Conservation (phyloP, 1,140 invertebrate species). For the Tribolium madens region DNA sequence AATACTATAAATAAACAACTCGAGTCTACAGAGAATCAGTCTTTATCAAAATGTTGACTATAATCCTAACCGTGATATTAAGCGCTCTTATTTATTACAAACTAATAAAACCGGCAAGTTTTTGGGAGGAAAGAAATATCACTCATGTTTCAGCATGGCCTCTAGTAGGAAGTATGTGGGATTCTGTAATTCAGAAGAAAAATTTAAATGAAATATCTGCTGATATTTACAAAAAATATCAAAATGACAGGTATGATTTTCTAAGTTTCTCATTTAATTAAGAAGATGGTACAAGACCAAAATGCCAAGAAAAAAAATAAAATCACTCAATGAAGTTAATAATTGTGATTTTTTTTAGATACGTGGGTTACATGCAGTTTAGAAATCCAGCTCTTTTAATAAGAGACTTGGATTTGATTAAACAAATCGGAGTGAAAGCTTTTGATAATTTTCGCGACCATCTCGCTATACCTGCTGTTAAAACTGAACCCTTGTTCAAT, state of each 20-base stretch:
- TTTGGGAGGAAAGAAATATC: background rate
- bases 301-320: too few species aligned
- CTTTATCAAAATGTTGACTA: background rate
- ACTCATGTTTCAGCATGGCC: constrained; percentile 5
- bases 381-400: constrained; percentile 67
- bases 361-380: constrained; percentile 62
- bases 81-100: constrained; percentile 17
- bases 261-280: background rate
- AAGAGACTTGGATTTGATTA: constrained; percentile 69
- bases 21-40: background rate
- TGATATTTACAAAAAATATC: constrained; percentile 11
- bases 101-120: constrained; percentile 12
- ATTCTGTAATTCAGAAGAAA: background rate
- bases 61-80: background rate
- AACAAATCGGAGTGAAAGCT: constrained; percentile 59
- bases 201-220: background rate
- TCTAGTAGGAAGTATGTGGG: background rate
- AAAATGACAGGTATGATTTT: background rate
- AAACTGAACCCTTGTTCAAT: constrained; percentile 59
- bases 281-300: too few species aligned
- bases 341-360: background rate
- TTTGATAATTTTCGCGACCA: constrained; percentile 64
- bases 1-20: background rate
- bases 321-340: too few species aligned
- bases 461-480: background rate